Evolutionary conservation across 2,797 vertebrate species (phyloP).

Genomic region (Myotis pilosus): DNA sequence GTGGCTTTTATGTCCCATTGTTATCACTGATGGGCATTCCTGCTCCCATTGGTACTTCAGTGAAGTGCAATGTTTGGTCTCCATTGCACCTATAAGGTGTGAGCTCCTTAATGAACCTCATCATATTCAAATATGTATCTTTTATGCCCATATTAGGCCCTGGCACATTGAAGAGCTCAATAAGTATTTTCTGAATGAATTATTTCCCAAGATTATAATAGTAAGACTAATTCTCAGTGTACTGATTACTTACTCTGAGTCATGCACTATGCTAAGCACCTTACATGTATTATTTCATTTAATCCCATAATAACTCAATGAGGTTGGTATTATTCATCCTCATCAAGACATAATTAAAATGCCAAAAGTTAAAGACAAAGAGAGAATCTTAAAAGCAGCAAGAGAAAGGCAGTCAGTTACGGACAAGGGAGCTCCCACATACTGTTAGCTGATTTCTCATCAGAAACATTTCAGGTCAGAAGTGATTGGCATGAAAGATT

Average conservation of each 20-base stretch:
- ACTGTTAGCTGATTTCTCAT: too few species aligned
- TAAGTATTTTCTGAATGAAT: neutral
- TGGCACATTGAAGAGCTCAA: neutral
- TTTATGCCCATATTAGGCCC: neutral
- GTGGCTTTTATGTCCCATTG: neutral
- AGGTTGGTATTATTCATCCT: neutral
- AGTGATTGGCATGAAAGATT: too few species aligned
- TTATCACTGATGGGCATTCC: neutral
- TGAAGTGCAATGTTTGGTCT: neutral
- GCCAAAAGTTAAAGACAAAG: too few species aligned
- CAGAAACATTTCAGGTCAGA: too few species aligned
- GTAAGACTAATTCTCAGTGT: neutral
- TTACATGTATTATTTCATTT: neutral
- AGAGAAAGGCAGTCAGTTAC: too few species aligned
- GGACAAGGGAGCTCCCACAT: too few species aligned
- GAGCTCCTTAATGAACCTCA: neutral
- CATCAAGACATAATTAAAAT: neutral
- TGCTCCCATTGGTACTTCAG: neutral
- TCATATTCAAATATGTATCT: neutral
- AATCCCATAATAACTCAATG: neutral
- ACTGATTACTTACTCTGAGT: neutral
- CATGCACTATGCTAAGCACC: neutral
- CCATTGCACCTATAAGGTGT: neutral
- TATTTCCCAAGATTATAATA: neutral
- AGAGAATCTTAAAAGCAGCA: too few species aligned